These are phyloP conservation scores for Embiotoca jacksoni DNA, from an alignment of 2,113 vertebrate genomes.

Conservation along the genomic window DNA sequence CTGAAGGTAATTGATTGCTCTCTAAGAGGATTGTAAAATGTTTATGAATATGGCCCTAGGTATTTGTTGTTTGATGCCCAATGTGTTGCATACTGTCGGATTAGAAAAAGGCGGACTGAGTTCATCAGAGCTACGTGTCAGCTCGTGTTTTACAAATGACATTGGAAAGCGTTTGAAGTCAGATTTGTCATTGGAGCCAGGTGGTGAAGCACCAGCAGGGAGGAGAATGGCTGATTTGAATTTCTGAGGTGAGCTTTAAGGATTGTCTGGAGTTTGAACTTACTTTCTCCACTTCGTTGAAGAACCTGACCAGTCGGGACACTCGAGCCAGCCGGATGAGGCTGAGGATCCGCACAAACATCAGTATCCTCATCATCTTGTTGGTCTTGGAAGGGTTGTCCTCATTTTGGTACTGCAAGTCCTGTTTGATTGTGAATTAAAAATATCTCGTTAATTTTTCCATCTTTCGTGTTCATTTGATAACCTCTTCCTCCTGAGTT, in stretches of 20 bases:
- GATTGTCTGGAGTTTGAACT: constrained; percentile 34
- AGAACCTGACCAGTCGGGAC: constrained; percentile 81
- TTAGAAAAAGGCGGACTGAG: no score
- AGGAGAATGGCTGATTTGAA: constrained; percentile 23
- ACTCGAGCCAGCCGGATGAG: constrained; percentile 82
- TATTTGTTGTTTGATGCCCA: neutral
- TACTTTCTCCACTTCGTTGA: constrained; percentile 85
- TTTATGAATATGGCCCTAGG: no score
- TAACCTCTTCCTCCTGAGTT: no score
- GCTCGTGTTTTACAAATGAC: constrained; percentile 21
- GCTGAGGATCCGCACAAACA: constrained; percentile 84
- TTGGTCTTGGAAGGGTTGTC: constrained; percentile 78
- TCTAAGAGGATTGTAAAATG: no score
- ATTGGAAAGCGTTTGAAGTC: constrained; percentile 32
- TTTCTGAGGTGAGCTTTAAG: constrained; percentile 38
- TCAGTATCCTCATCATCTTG: constrained; percentile 84
- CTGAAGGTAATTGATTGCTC: no score
- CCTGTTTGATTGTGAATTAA: constrained; percentile 50
- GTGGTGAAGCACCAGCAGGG: constrained; percentile 16
- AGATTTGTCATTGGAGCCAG: constrained; percentile 27
- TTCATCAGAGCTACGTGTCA: no score
- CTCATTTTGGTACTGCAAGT: constrained; percentile 72
- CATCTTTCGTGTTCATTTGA: neutral
- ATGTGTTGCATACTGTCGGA: neutral
- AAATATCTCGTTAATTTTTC: neutral